Conservation (phyloP, 2,888 invertebrate species). For the Margaritifera margaritifera region DNA sequence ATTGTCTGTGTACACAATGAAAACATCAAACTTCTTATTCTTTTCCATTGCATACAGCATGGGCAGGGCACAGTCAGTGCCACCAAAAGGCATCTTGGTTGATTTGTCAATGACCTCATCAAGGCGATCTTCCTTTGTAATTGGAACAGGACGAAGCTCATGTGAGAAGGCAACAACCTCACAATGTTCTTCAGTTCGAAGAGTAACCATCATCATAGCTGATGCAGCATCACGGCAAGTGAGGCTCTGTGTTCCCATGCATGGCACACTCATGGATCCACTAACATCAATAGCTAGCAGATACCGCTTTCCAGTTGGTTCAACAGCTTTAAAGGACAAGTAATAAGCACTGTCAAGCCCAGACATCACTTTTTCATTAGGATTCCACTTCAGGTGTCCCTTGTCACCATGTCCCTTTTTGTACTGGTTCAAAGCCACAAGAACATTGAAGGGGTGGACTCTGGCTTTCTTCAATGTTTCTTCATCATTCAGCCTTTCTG, state of each 20-base stretch:
- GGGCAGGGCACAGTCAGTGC: too few species aligned
- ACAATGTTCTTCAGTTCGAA: constrained; percentile 59
- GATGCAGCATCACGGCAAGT: constrained; percentile 77
- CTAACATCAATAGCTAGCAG: constrained; percentile 78
- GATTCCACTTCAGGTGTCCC: constrained; percentile 66
- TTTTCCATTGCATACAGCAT: too few species aligned
- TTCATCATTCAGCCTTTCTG: constrained; percentile 54
- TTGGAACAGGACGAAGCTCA: constrained; percentile 31
- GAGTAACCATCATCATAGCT: constrained; percentile 69
- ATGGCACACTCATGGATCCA: constrained; percentile 72
- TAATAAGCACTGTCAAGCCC: constrained; percentile 69
- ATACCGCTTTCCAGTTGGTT: constrained; percentile 76
- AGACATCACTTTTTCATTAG: constrained; percentile 41
- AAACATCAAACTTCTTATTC: too few species aligned
- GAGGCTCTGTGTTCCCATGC: constrained; percentile 56
- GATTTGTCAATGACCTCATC: constrained; percentile 37
- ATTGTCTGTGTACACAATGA: too few species aligned
- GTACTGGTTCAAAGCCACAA: constrained; percentile 67
- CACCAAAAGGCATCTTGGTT: constrained; percentile 38
- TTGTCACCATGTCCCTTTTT: constrained; percentile 64
- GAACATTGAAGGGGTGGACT: constrained; percentile 72
- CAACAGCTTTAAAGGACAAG: constrained; percentile 72
- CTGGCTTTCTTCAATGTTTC: constrained; percentile 51
- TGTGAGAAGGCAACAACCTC: constrained; percentile 56
- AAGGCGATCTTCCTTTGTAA: constrained; percentile 38